A percentile compares a stretch with the other conserved stretches of the same genome.
phyloP scores from a whole-genome alignment of 2,113 vertebrate species.

The Percopsis transmontana region DNA sequence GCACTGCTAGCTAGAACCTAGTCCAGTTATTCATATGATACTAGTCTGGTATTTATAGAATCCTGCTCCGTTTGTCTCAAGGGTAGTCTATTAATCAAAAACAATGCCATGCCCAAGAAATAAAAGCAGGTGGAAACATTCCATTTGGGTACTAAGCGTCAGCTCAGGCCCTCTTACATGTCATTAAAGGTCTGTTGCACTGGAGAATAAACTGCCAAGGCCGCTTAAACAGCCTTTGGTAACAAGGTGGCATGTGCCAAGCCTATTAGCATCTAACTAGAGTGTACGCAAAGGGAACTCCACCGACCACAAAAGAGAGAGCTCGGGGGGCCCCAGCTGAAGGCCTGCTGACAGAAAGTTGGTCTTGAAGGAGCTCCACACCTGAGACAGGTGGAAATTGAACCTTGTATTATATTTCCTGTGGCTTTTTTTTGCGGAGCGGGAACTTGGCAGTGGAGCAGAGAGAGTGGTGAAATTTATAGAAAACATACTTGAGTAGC shows the following conservation, averaged over 20 bases:
- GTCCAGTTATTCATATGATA: slow-evolving; percentile 45
- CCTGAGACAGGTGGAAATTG: slow-evolving; percentile 77
- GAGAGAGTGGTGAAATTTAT: slow-evolving; percentile 48
- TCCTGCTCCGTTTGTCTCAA: slow-evolving; percentile 45
- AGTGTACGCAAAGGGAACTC: slow-evolving; percentile 54
- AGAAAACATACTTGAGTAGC: slow-evolving; percentile 51
- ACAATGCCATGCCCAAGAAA: slow-evolving; percentile 1
- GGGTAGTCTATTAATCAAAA: slow-evolving; percentile 59
- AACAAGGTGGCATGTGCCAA: slow-evolving; percentile 49
- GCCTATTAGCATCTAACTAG: slow-evolving; percentile 66
- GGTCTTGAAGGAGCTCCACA: slow-evolving; percentile 49
- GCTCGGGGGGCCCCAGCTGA: slow-evolving; percentile 35
- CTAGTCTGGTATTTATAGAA: slow-evolving; percentile 38
- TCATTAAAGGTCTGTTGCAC: slow-evolving; percentile 42
- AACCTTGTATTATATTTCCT: slow-evolving; percentile 75
- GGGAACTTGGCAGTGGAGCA: slow-evolving; percentile 60
- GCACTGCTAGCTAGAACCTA: slow-evolving; percentile 21
- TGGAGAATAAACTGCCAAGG: slow-evolving; percentile 47
- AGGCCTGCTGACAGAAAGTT: slow-evolving; percentile 71
- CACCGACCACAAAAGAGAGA: slow-evolving; percentile 58
- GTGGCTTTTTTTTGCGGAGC: slow-evolving; percentile 55
- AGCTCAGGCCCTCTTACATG: slow-evolving; percentile 53
- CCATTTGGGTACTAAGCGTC: slow-evolving; percentile 44
- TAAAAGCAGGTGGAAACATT: slow-evolving; percentile 32
- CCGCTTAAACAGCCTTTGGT: slow-evolving; percentile 46